Conservation (phyloP, 1,140 invertebrate genomes). For the Drosophila melanogaster region DNA sequence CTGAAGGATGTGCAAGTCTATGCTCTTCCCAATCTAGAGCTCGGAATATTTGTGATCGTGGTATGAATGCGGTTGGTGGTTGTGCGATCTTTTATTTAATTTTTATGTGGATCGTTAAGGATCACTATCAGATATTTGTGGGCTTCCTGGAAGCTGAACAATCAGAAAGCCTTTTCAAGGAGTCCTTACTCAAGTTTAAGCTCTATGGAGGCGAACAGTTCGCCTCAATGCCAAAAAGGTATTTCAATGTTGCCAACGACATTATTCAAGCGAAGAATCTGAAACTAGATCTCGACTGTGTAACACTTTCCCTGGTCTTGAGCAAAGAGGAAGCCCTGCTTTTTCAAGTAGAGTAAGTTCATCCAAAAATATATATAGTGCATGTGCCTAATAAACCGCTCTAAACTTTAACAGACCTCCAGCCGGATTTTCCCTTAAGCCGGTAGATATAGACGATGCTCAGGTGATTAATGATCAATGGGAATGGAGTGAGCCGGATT, state of each 20-base stretch:
- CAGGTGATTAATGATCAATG: constrained; percentile 31
- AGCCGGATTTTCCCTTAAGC: constrained; percentile 28
- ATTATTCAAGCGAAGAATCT: constrained; percentile 14
- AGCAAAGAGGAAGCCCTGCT: constrained; percentile 11
- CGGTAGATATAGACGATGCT: constrained; percentile 22
- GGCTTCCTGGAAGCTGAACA: constrained; percentile 23
- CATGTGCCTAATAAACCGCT: too few species aligned
- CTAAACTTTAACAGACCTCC: constrained; percentile 22
- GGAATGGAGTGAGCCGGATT: constrained; percentile 61
- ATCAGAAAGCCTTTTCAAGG: constrained; percentile 6
- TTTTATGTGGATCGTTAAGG: constrained; percentile 12
- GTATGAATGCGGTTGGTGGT: constrained; percentile 26
- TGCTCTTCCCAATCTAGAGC: constrained; percentile 36
- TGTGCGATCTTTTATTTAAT: background rate
- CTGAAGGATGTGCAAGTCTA: constrained; percentile 41
- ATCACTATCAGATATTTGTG: constrained; percentile 38
- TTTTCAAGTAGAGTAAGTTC: constrained; percentile 18
- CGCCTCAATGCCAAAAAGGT: constrained; percentile 17
- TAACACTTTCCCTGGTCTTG: background rate
- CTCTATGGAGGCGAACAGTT: constrained; percentile 32
- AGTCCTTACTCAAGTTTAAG: constrained; percentile 25
- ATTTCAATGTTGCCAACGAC: background rate
- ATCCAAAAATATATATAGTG: too few species aligned
- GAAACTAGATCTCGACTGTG: background rate
- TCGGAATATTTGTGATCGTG: constrained; percentile 70